These are phyloP conservation scores for Choreutis nemorana DNA, from an alignment of 2,888 invertebrate genomes.

Conservation along the genomic window DNA sequence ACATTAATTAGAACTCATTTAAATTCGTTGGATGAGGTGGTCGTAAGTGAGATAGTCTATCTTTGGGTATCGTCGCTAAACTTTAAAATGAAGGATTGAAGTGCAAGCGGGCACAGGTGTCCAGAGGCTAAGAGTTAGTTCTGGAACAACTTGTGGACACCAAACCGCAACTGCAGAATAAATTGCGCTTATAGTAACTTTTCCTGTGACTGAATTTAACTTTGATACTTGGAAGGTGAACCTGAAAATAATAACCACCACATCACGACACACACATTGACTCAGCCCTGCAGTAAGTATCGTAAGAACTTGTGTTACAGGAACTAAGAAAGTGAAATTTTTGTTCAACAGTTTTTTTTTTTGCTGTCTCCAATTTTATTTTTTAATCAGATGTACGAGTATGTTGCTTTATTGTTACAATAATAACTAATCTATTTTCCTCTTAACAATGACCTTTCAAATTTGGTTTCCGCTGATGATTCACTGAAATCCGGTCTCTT, in stretches of 20 bases:
- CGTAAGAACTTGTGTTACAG: too few species aligned
- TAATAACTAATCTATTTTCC: too few species aligned
- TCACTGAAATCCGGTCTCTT: background rate
- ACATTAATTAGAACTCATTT: slow-evolving; percentile 29
- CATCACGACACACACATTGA: too few species aligned
- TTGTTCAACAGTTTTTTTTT: too few species aligned
- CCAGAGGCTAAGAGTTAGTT: slow-evolving; percentile 26
- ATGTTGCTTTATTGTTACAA: too few species aligned
- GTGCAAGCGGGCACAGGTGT: slow-evolving; percentile 30
- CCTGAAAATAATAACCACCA: too few species aligned
- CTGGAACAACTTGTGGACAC: slow-evolving; percentile 28
- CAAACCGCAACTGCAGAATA: slow-evolving; percentile 49
- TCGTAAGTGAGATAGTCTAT: slow-evolving; percentile 5
- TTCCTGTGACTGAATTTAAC: slow-evolving; percentile 55
- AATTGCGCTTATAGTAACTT: slow-evolving; percentile 63
- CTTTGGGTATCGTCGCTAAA: background rate
- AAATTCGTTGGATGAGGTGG: slow-evolving; percentile 17
- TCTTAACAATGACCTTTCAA: slow-evolving; percentile 3
- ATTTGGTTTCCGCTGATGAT: background rate
- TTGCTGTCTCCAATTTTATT: too few species aligned
- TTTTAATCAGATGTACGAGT: too few species aligned
- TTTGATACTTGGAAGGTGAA: too few species aligned
- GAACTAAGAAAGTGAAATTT: too few species aligned
- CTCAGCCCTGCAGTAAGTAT: too few species aligned
- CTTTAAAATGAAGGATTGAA: slow-evolving; percentile 14